phyloP scores from a whole-genome alignment of 2,888 invertebrate genomes.

The Aporophyla lueneburgensis region DNA sequence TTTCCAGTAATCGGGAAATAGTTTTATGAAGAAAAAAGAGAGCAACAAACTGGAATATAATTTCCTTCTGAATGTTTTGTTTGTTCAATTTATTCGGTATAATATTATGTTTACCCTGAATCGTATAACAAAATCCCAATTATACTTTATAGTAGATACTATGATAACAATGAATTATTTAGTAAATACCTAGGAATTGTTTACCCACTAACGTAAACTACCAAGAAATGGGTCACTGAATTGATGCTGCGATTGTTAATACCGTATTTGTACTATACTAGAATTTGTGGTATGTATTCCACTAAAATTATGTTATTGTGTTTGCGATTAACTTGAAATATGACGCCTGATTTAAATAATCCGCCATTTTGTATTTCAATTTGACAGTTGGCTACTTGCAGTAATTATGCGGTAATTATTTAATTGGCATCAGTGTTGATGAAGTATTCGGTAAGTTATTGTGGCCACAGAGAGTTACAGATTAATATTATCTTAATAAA shows the following conservation, averaged over 20 bases:
- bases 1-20: constrained; percentile 25
- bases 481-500: constrained; percentile 24
- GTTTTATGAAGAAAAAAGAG: constrained; percentile 8
- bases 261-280: constrained; percentile 32
- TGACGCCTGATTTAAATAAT: constrained; percentile 40
- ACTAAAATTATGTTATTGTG: constrained; percentile 11
- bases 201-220: constrained; percentile 3
- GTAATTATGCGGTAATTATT: constrained; percentile 26
- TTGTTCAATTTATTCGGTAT: constrained; percentile 15
- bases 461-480: neutral
- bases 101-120: constrained; percentile 15
- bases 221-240: constrained; percentile 15
- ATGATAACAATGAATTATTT: constrained; percentile 44
- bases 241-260: constrained; percentile 8
- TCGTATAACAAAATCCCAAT: neutral
- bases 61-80: constrained; percentile 1
- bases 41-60: neutral
- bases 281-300: constrained; percentile 9
- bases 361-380: constrained; percentile 34
- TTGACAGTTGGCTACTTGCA: constrained; percentile 16
- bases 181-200: constrained; percentile 28
- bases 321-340: constrained; percentile 35
- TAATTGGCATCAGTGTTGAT: neutral
- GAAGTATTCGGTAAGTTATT: constrained; percentile 14
- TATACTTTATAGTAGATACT: neutral